These are phyloP conservation scores for Ditylenchus weischeri DNA, from an alignment of 2,888 invertebrate genomes.

Conservation along the genomic window DNA sequence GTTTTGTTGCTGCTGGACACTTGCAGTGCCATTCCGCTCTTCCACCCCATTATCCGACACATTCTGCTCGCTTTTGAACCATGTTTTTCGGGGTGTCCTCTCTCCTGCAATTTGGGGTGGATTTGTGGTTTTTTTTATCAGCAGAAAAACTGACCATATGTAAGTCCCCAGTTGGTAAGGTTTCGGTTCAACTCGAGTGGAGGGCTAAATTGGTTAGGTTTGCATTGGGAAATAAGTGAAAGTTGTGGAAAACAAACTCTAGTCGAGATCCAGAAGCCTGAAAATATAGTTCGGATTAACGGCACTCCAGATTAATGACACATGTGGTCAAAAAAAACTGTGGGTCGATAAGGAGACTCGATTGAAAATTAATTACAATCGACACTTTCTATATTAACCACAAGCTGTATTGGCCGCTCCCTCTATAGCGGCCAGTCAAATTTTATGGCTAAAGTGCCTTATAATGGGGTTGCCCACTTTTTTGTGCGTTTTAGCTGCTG, in stretches of 20 bases:
- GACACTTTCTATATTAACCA: no score
- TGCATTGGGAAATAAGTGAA: constrained; percentile 24
- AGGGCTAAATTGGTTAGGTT: constrained; percentile 50
- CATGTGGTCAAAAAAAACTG: no score
- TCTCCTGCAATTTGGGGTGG: constrained; percentile 7
- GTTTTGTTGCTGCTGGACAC: no score
- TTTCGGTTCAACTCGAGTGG: constrained; percentile 54
- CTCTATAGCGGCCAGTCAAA: no score
- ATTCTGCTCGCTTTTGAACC: constrained; percentile 33
- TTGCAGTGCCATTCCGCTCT: no score
- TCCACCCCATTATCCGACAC: neutral
- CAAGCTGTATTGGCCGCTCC: no score
- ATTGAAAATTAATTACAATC: no score
- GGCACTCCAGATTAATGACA: neutral
- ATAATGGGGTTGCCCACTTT: no score
- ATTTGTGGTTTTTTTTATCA: no score
- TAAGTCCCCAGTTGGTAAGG: constrained; percentile 58
- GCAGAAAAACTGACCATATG: constrained; percentile 26
- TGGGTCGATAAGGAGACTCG: no score
- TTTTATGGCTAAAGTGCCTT: no score
- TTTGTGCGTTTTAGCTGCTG: no score
- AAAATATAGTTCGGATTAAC: neutral
- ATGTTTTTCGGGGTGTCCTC: constrained; percentile 44
- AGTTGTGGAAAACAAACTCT: neutral
- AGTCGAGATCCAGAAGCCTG: neutral